Evolutionary conservation across 2,888 invertebrate genomes (phyloP), one percentile per base, ranked within the genome.

Genomic region (Heliconius ethilla): DNA sequence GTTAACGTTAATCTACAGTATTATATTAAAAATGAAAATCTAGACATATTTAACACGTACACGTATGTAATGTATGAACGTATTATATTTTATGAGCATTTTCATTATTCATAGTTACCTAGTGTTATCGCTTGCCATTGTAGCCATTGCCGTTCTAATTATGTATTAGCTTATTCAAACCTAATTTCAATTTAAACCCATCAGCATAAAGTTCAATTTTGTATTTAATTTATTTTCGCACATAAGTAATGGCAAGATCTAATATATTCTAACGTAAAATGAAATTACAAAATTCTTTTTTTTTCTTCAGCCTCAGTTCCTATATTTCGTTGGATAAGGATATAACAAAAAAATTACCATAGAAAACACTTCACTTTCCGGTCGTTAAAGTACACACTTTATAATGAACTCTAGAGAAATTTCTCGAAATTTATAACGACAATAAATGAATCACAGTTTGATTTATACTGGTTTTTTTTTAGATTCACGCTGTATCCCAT

Each of bases 41-140:
- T 62, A 29, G 3, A 37, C 33, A n/a, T 1, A 40, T 73, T 33
- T 37, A 63, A 37, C 62, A 40, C 7, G 40, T 63, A 37, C 40
- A 69, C 13, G 67, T 69, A 69, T 63, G 37, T 63, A 22, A 63
- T 33, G 25, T 73, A 62, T 33, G 40, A 62, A 40, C 27, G 25
- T 40, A 67, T 27, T 73, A 40, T 75, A 66, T 70, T 75, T 75
- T 78, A 78, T 51, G 73, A 78, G 13, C 72, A 76, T 78, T 78
- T 78, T 76, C 76, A 78, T 78, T 78, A 76, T 79, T 40, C 76
- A 55, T 55, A 59, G 70, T 45, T 75, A 66, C 75, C 59, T 74
- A 76, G 72, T 79, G 62, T 75, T 80, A 78, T 80, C 80, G 80
- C 78, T 59, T 63, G 76, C 79, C 73, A 80, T 78, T 78, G 76